Percentiles rank a stretch among this genome's conserved stretches.
phyloP scores from a whole-genome alignment of 2,113 vertebrate genomes.

The Laterallus jamaicensis region DNA sequence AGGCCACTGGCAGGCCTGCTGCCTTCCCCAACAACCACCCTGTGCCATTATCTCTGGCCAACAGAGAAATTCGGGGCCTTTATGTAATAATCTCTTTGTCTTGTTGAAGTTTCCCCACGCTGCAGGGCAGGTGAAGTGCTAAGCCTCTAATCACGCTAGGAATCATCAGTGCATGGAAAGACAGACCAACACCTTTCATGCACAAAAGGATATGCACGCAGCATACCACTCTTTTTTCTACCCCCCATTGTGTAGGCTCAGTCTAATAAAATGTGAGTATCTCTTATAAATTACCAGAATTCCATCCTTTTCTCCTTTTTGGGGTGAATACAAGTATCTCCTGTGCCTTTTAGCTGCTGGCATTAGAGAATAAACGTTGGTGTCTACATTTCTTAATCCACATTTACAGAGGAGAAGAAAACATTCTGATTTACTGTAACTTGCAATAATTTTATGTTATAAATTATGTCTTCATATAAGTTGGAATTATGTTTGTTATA shows the following conservation, averaged over 20 bases:
- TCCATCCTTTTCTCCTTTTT: neutral
- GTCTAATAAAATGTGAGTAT: neutral
- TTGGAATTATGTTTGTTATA: neutral
- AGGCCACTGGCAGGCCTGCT: too few relatives aligned
- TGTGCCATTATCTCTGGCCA: neutral
- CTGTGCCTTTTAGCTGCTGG: neutral
- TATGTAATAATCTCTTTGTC: neutral
- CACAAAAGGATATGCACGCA: neutral
- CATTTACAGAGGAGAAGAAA: neutral
- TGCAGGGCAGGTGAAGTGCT: neutral
- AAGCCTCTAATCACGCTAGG: neutral
- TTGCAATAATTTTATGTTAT: neutral
- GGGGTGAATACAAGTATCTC: neutral
- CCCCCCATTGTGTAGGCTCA: neutral
- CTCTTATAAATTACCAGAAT: neutral
- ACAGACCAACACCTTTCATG: neutral
- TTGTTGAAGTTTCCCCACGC: neutral
- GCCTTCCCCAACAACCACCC: too few relatives aligned
- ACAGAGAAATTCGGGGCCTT: neutral
- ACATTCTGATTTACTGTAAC: neutral
- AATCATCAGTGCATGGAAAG: neutral
- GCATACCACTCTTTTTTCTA: neutral
- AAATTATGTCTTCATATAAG: neutral
- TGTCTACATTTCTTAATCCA: neutral
- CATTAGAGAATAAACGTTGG: neutral